Evolutionary conservation across 2,113 vertebrate genomes (phyloP), one percentile per base, ranked within the genome.

Genomic region (Thunnus maccoyii): DNA sequence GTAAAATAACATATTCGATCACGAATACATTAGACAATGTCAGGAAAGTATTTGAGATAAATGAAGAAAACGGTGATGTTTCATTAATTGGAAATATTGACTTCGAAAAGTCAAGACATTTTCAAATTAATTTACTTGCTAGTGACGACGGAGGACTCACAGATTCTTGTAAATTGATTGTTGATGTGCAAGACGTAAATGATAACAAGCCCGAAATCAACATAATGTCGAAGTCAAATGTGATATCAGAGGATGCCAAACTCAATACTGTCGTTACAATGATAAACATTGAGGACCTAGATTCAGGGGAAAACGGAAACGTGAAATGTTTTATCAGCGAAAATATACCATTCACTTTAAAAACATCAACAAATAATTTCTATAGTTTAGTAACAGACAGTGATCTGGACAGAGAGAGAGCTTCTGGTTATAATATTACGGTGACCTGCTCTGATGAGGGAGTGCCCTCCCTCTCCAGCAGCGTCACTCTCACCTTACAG

Each of bases 351-450:
- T 96, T 96, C 86, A 87, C 86, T 48, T 95, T 41, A 86, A 91
- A 73, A 86, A 69, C 17, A 90, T 65, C 93, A 0, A 18, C 88
- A 3, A 93, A 84, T 18, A 93, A 90, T 27, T 96, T 95, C 44
- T 96, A 95, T 52, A 95, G 90, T 15, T 81, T 96, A 57, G 75
- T 94, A 4, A 96, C 94, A 62, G 91, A 90, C 3, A 76, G 78
- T 56, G 78, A 80, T 0, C 62, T 85, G 22, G 83, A 88, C n/a
- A 36, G 22, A 22, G 22, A 22, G 1, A 22, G 22, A 22, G 1
- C 1, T 22, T 22, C 22, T 22, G 22, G 1, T 1, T 22, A 22
- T 22, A 22, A 22, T 22, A 22, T 22, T 22, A 22, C 22, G 1
- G 22, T 22, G 1, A 22, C 22, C 22, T 22, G 22, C 22, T 22